phyloP scores from a whole-genome alignment of 2,113 vertebrate species.

The Tyrannus savana region DNA sequence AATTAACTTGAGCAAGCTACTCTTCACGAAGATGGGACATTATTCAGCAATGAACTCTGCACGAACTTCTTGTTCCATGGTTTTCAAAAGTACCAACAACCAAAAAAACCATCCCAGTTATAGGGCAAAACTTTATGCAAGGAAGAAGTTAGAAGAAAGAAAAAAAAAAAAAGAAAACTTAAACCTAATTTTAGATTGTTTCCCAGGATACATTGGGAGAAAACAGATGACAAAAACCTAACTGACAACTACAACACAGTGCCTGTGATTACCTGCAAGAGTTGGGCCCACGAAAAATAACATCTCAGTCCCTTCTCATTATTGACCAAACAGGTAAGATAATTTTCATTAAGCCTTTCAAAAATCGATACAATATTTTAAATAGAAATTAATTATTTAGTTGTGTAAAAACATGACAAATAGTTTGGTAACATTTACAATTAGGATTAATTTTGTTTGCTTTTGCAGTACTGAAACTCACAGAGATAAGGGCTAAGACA shows the following conservation, averaged over 20 bases:
- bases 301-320: neutral
- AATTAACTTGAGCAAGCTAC: neutral
- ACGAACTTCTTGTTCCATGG: neutral
- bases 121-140: neutral
- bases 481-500: neutral
- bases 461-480: neutral
- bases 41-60: neutral
- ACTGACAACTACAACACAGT: neutral
- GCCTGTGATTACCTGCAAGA: neutral
- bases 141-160: neutral
- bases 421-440: neutral
- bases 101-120: neutral
- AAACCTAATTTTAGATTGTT: fast-evolving
- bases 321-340: neutral
- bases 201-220: neutral
- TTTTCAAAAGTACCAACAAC: neutral
- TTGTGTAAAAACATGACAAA: neutral
- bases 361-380: neutral
- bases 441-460: neutral
- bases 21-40: neutral
- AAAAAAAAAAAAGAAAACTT: neutral
- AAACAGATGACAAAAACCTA: neutral
- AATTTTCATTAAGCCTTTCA: neutral
- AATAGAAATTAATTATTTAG: neutral
- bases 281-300: neutral